Percentiles rank a stretch among this genome's conserved stretches.
Evolutionary conservation across 1,140 invertebrate genomes (phyloP).

Genomic region (Brachionus rubens): DNA sequence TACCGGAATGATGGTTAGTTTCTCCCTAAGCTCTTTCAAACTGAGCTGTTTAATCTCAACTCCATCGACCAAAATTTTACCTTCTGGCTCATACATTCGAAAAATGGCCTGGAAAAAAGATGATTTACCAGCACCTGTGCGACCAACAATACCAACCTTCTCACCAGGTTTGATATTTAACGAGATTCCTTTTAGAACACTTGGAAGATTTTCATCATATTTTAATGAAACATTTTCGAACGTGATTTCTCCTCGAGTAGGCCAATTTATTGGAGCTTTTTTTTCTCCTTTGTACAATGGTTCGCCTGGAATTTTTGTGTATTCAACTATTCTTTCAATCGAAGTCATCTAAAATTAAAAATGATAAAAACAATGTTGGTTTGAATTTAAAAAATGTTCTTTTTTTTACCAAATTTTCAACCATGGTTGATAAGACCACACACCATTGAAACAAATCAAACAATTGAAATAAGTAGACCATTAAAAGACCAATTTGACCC

Average conservation of each 20-base stretch:
- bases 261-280: conserved; percentile 39
- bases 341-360: neutral
- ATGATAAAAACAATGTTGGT: conserved; percentile 53
- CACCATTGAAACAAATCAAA: conserved; percentile 46
- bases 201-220: conserved; percentile 41
- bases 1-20: conserved; percentile 76
- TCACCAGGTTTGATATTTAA: conserved; percentile 9
- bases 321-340: conserved; percentile 41
- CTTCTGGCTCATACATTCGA: conserved; percentile 62
- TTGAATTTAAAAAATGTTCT: conserved; percentile 70
- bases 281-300: conserved; percentile 50
- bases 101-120: conserved; percentile 68
- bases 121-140: conserved; percentile 82
- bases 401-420: conserved; percentile 29
- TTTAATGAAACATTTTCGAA: conserved; percentile 42
- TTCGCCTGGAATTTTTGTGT: conserved; percentile 11
- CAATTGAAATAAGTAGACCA: conserved; percentile 42
- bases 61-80: conserved; percentile 68
- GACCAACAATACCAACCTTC: conserved; percentile 73
- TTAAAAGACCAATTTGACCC: conserved; percentile 38
- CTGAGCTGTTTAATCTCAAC: conserved; percentile 67
- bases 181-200: conserved; percentile 16
- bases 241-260: conserved; percentile 12
- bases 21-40: conserved; percentile 69
- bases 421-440: conserved; percentile 12